Base-by-base conservation (phyloP, 2,797 vertebrate species). In the Sebastes minor region DNA sequence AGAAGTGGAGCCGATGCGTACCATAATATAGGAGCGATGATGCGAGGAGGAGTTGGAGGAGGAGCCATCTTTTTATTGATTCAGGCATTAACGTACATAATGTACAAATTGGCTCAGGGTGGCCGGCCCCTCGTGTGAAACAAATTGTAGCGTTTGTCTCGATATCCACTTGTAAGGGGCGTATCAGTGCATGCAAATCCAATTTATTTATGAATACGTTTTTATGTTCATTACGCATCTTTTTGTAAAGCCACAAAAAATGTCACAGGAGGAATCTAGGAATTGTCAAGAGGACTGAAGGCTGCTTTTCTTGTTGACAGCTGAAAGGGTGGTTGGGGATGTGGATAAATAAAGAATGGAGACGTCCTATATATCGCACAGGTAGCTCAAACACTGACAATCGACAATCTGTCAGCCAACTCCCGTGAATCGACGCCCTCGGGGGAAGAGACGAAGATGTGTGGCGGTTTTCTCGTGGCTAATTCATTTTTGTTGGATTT, bases 11-110 rank as follows among this genome's bases (percentile, higher is more conserved):
- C 7, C 8, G 80, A 86, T 78, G 71, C 16, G 8, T 16, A 49
- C 61, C 68, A 62, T 71, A 64, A 80, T 20, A 49, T 49, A 82
- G 87, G 69, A 76, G 84, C 46, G 11, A 71, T 72, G 69, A 78
- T 71, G 76, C 20, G 32, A 74, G 55, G 76, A 14, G 14, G 35
- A 14, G 13, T 38, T 38, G 38, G 79, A 67, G 84, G 85, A 82
- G 86, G 87, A 83, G 89, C 57, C 38, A 62, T 63, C 7, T 84
- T 85, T 85, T 73, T 89, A 93, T 89, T 80, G 89, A 94, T 91
- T 87, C 78, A 80, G 68, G 65, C 86, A 85, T 90, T 90, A 86
- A 88, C 84, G 91, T 81, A 87, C 86, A 89, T 91, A 63, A 87
- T 92, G 85, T 83, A 87, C 83, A 88, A 82, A 90, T 89, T 84